Evolutionary conservation across 2,888 invertebrate genomes (phyloP), one percentile per base, ranked within the genome.

Genomic region (Neuroscelio doddi): DNA sequence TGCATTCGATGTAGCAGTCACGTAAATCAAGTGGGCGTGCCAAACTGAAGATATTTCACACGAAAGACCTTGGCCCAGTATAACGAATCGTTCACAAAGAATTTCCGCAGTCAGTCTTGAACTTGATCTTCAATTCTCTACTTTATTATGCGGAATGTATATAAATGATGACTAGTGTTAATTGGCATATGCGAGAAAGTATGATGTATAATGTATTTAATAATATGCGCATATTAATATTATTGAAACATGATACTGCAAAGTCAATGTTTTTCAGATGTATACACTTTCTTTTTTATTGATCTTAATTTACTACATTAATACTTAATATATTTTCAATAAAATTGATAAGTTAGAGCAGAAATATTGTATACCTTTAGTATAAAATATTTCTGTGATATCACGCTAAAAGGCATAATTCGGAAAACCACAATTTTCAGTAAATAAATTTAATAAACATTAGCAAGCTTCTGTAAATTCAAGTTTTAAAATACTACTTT

Each of bases 61-160:
- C 56, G 41, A 65, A 59, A 49, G 64, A 65, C 64, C 64, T 64
- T 64, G 64, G 64, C 64, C 64, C 64, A 64, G 59, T 64, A 55
- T 56, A 64, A 64, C 64, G 64, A 64, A 64, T 64, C 56, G 56
- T 27, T 47, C 15, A 47, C 42, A 49, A 51, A 52, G 52, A 53
- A 64, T 59, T 56, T 47, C 42, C 36, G 47, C 36, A 63, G 15
- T 10, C 51, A 55, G 39, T 59, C 59, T 38, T 64, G 64, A 64
- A 64, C 64, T 64, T 64, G 58, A 64, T 64, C 64, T 64, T 64
- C 42, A 39, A 55, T 55, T 51, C 50, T 30, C 29, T 39, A 50
- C 45, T 50, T 55, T 55, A 58, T 64, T 55, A 50, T 58, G 52
- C 57, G 38, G 26, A 47, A 9, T 39, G 42, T 34, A 42, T 42